Base-by-base conservation (phyloP, 1,140 invertebrate species). In the Drosophila miranda region DNA sequence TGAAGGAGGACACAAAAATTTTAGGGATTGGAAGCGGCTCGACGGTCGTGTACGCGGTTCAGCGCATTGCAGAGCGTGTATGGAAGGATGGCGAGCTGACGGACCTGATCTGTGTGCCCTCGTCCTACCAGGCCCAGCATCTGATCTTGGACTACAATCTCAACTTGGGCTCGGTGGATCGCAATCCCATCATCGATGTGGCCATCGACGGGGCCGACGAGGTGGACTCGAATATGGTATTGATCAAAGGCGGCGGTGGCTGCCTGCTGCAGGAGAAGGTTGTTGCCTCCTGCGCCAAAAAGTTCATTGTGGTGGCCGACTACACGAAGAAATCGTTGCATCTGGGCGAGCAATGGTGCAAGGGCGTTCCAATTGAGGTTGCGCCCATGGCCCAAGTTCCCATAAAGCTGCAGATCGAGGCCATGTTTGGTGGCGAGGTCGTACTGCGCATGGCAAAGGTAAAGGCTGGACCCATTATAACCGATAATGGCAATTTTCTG, bases 171-270 rank as follows among this genome's bases (percentile, higher is more conserved):
- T 96, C 97, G 86, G 92, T 99, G n/a, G 97, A 99, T 90, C 94
- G 93, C 21, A 92, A 95, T 92, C 95, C 96, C 16, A 77, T 95
- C 91, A 92, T 99, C 56, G 96, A 99, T 92, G 94, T 97, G 57
- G 95, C 96, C 13, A 97, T 99, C 88, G 98, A 99, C 93, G 98
- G 98, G 14, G 98, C 98, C 45, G 98, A 99, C 93, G 98, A 99
- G 94, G 97, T 98, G 8, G 97, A 98, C 91, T 90, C 92, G 0
- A 92, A 96, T 58, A 92, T 99, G 89, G 96, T 95, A 68, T 92
- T 98, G 1, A 99, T 99, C 26, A 99, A 99, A 94, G 98, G 98
- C 55, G 98, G 98, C 30, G 98, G 98, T 41, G 98, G 97, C 13
- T 99, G 98, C 91, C 93, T 98, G 11, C 93, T 98, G 11, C 97